These are phyloP conservation scores for Diacarnus erythraeanus DNA, from an alignment of 37 sponge, comb jelly and placozoan genomes.

Conservation along the genomic window DNA sequence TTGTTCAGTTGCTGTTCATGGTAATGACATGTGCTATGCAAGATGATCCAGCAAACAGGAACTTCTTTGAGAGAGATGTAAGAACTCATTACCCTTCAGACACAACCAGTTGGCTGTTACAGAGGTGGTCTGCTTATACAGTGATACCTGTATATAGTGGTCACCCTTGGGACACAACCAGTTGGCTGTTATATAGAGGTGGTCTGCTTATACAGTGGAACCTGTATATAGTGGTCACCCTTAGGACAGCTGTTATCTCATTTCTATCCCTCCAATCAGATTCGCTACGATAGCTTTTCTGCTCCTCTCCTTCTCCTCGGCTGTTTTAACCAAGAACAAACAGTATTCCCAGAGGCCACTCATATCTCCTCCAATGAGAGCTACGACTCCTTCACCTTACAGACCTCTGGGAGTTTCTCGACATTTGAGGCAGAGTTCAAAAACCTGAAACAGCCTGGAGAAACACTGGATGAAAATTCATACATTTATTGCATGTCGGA, in stretches of 20 bases:
- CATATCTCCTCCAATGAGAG: not conserved
- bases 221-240: too few species aligned
- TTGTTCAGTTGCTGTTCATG: constrained; percentile 71
- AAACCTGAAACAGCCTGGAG: constrained; percentile 32
- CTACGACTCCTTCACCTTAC: not conserved
- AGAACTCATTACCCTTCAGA: too few species aligned
- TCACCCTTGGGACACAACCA: too few species aligned
- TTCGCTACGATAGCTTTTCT: constrained; percentile 74
- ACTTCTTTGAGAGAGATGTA: constrained; percentile 79
- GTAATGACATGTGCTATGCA: constrained; percentile 76
- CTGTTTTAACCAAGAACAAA: constrained; percentile 52
- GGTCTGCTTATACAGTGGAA: too few species aligned
- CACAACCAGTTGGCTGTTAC: too few species aligned
- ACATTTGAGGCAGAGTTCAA: constrained; percentile 63
- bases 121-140: too few species aligned
- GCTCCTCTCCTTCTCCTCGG: constrained; percentile 75
- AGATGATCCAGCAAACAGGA: constrained; percentile 85
- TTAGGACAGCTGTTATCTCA: not conserved
- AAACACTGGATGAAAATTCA: constrained; percentile 13
- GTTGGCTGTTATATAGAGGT: too few species aligned
- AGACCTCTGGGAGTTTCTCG: constrained; percentile 15
- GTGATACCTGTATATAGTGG: too few species aligned
- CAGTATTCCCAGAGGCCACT: not conserved
- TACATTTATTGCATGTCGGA: constrained; percentile 70
- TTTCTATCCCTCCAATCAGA: constrained; percentile 32